Percentiles rank a stretch among this genome's conserved stretches.
Conservation (phyloP, 2,888 invertebrate genomes). For the Eristalinus sepulchralis region DNA sequence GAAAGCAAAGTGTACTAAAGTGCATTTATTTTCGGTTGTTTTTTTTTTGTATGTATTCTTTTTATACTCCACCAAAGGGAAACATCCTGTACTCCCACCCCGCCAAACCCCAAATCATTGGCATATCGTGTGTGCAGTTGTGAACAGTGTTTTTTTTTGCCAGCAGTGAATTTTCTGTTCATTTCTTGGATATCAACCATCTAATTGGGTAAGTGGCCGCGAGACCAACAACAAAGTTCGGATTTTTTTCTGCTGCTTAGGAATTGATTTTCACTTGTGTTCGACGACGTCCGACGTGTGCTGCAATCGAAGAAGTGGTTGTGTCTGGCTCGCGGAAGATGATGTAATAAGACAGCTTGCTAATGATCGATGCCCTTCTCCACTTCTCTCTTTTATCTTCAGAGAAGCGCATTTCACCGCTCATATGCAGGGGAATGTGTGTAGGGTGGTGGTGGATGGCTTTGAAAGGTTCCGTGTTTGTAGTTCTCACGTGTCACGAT, state of each 20-base stretch:
- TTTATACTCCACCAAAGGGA: background rate
- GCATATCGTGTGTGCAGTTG: background rate
- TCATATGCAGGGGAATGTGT: background rate
- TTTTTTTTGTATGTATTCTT: background rate
- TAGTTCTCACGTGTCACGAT: background rate
- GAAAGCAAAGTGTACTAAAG: conserved; percentile 6
- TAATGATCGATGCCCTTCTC: background rate
- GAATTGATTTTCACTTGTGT: conserved; percentile 20
- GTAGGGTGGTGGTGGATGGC: background rate
- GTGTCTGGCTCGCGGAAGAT: conserved; percentile 13
- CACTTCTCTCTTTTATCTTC: background rate
- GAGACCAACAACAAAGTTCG: background rate
- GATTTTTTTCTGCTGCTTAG: background rate
- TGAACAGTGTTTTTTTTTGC: background rate
- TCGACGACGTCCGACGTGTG: background rate
- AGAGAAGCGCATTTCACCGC: background rate
- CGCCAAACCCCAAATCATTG: background rate
- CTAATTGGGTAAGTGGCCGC: conserved; percentile 17
- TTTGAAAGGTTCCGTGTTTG: background rate
- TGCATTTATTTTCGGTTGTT: conserved; percentile 34
- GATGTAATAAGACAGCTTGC: conserved; percentile 8
- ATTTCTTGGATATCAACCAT: conserved; percentile 31
- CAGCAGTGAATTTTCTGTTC: conserved; percentile 3
- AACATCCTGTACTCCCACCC: background rate
- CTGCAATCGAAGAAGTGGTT: conserved; percentile 14